Evolutionary conservation across 2,797 vertebrate genomes (phyloP).

Genomic region (Sphenodon punctatus): DNA sequence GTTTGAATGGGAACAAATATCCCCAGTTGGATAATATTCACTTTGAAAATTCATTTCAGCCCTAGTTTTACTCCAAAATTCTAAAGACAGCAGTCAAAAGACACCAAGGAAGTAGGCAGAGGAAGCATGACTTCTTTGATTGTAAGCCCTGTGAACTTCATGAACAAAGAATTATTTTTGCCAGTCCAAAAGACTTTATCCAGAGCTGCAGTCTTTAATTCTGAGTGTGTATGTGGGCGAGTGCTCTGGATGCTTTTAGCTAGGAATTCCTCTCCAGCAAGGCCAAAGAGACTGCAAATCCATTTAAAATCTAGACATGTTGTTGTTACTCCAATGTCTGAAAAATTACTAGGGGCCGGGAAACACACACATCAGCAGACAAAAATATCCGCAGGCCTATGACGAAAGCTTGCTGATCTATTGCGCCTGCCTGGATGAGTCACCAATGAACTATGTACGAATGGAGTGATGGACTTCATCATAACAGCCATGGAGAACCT

Average conservation of each 20-base stretch:
- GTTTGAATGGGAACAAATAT: no score
- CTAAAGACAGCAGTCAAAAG: no score
- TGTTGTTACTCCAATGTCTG: constrained; percentile 34
- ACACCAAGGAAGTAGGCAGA: background rate
- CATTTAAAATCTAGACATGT: background rate
- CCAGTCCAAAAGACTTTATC: background rate
- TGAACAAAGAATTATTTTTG: background rate
- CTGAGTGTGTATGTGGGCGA: background rate
- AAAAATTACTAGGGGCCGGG: constrained; percentile 28
- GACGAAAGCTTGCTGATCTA: constrained; percentile 6
- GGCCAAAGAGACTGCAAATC: background rate
- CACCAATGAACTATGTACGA: background rate
- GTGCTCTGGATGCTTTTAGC: background rate
- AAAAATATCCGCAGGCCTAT: constrained; percentile 14
- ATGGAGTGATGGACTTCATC: background rate
- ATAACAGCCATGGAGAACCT: no score
- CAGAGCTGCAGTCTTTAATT: background rate
- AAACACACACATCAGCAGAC: constrained; percentile 15
- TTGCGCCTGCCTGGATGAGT: constrained; percentile 32
- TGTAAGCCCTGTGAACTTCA: background rate
- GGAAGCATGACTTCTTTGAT: background rate
- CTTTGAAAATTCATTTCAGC: no score
- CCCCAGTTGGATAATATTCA: no score
- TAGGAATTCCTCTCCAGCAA: background rate
- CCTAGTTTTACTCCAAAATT: no score